Base-by-base conservation (phyloP, 92 coral and sea anemone species). In the Metridium senile region DNA sequence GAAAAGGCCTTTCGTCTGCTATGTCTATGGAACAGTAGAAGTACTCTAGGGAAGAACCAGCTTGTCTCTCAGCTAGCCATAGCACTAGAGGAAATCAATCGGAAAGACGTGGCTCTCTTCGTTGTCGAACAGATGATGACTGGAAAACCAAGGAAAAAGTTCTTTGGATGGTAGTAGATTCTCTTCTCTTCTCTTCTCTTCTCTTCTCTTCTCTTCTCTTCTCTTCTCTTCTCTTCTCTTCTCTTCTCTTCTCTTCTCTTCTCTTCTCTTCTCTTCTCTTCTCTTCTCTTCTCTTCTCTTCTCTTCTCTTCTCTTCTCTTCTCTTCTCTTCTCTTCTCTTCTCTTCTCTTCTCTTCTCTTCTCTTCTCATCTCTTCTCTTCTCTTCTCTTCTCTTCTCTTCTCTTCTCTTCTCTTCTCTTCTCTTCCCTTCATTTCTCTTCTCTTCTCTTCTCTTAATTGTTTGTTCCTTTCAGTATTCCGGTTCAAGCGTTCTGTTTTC, bases 51-150 rank as follows among this genome's bases (percentile, higher is more conserved):
- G 20, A 83, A 88, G 58, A 76, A 82, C 29, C 97, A 96, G 62
- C 85, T 89, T 82, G 90, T 96, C 31, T 90, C 97, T 3, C 96
- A 93, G 74, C 77, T 96, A 30, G 99, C 98, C 2, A 84, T 93
- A 11, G 89, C 99, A 0, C 53, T 96, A 56, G 99, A 96, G 85
- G 99, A 87, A 59, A 89, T 96, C 32, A 89, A 81, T n/a, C 87
- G 99, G 3, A 96, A 96, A 62, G 99, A 96, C 59, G 89, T 91
- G 2, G 99, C 97, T 1, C 93, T 87, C 78, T 96, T 96, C 59
- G 99, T 96, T 18, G 84, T 90, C 51, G 99, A 96, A 57, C 99
- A 93, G 23, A 89, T 90, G 67, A 81, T 93, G 91, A 81, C 93
- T 29, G 98, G 98, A 39, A 96, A 96, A 58, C 88, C 89, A 27